Base-by-base conservation (phyloP, 2,888 invertebrate species). In the Ommatoiulus sabulosus region DNA sequence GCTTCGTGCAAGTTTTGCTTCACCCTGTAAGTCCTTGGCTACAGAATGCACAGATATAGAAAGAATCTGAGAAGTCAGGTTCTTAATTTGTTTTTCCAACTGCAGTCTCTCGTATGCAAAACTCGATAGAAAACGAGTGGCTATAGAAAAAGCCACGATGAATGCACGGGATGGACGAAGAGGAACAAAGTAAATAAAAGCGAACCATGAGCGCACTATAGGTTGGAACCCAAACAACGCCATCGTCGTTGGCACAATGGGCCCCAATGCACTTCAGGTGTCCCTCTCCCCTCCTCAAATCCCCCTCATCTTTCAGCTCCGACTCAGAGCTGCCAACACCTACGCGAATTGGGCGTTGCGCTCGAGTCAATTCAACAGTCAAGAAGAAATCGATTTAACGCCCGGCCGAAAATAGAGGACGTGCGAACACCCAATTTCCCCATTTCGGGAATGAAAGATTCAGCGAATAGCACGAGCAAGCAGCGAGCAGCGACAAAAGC, bases 341-440 rank as follows among this genome's bases (percentile, higher is more conserved):
- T 44, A 35, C 43, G 43, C 6, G 84, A 17, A 44, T 12, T 84
- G 44, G 43, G 52, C 87, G 52, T 86, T 86, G 86, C 7, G 15
- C 46, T 10, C 87, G 48, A 87, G 87, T 87, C 87, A 87, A 87
- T 87, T 87, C 87, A 87, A 87, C 48, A 48, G 87, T 87, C 87
- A 52, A 48, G 48, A n/a, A n/a, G n/a, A 87, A 87, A 87, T 87
- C 87, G 87, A 87, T 87, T 87, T 87, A 63, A 87, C 87, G 87
- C 87, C 20, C 24, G 24, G n/a, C n/a, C n/a, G 57, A 87, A 87
- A 87, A 87, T 63, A 17, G 35, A 52, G 48, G 35, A 87, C 52
- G 63, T 87, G 57, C 57, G 57, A 87, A 87, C 87, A 48, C 87
- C n/a, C 63, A 87, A 52, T 87, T 87, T 87, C 24, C 87, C 63